phyloP scores from a whole-genome alignment of 2,888 invertebrate species.

The Aethes cnicana region DNA sequence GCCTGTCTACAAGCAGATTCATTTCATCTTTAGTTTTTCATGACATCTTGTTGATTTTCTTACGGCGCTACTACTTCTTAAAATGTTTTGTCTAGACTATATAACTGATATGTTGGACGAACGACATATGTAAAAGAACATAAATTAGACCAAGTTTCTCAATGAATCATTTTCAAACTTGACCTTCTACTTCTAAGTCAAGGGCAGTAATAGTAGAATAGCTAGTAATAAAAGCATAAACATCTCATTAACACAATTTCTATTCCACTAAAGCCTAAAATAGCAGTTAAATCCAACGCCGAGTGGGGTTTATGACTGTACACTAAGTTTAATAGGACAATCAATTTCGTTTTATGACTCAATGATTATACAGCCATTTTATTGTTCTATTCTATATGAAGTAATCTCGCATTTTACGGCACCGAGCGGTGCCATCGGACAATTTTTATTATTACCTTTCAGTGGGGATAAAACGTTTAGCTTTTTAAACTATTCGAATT shows the following conservation, averaged over 20 bases:
- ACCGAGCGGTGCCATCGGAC: too few species aligned
- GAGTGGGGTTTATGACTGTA: slow-evolving; percentile 9
- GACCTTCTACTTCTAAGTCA: too few species aligned
- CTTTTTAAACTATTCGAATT: too few species aligned
- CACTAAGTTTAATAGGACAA: slow-evolving; percentile 21
- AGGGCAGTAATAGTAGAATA: background rate
- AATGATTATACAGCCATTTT: slow-evolving; percentile 30
- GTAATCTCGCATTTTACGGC: slow-evolving; percentile 23
- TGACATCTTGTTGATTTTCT: too few species aligned
- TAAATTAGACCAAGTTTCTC: too few species aligned
- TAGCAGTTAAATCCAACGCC: slow-evolving; percentile 5
- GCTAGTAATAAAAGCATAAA: background rate
- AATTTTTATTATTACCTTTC: slow-evolving; percentile 1
- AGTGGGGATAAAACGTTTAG: background rate
- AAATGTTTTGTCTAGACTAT: too few species aligned
- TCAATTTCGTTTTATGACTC: slow-evolving; percentile 29
- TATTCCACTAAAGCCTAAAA: background rate
- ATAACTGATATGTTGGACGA: too few species aligned
- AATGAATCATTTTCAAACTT: too few species aligned
- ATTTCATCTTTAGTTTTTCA: too few species aligned
- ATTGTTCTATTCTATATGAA: slow-evolving; percentile 30
- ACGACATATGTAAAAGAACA: too few species aligned
- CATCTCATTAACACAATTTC: background rate
- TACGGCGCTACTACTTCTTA: too few species aligned
- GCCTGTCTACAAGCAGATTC: too few species aligned